Base-by-base conservation (phyloP, 2,113 vertebrate genomes). In the Lasiurus borealis region DNA sequence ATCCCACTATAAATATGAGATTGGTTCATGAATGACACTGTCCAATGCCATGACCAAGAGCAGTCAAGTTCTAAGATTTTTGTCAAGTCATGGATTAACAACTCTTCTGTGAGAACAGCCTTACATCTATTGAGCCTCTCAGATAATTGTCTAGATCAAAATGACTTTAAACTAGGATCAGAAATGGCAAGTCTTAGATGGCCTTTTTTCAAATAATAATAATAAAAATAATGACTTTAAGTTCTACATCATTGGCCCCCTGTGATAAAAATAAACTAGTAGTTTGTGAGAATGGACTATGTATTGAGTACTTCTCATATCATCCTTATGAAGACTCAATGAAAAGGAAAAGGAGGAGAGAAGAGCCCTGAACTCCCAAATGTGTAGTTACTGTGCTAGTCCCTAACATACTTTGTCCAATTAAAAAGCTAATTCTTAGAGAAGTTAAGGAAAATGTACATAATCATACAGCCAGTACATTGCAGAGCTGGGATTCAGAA, bases 211-310 rank as follows among this genome's bases (percentile, higher is more conserved):
- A 91, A 85, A 76, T 11, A 73, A 9, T 71, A 88, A 71, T 77
- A n/a, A n/a, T 52, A 69, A 54, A 68, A 88, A 85, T 44, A 46
- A 69, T 82, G 44, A 93, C 40, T 89, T 93, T 13, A 68, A 91
- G 23, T 85, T 76, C 13, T 66, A 27, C 0, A 21, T 75, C 44
- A 23, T 6, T 54, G 44, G 31, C 21, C 0, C 18, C 57, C 77
- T 81, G 13, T 91, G 44, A 86, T 94, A 69, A 93, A 85, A 44
- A 40, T 62, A 77, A 59, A 78, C 40, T 50, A 68, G 44, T 68
- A n/a, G 4, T 57, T 76, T 86, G 57, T 72, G 66, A 83, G 44
- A 76, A 80, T 40, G 29, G 2, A 69, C 6, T 83, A 50, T 21
- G 40, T 29, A 5, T 13, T 75, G 14, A 44, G 1, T 69, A 73